Percentiles rank a stretch among this genome's conserved stretches.
Evolutionary conservation across 1,140 invertebrate species (phyloP).

Genomic region (Cryptotermes secundus): DNA sequence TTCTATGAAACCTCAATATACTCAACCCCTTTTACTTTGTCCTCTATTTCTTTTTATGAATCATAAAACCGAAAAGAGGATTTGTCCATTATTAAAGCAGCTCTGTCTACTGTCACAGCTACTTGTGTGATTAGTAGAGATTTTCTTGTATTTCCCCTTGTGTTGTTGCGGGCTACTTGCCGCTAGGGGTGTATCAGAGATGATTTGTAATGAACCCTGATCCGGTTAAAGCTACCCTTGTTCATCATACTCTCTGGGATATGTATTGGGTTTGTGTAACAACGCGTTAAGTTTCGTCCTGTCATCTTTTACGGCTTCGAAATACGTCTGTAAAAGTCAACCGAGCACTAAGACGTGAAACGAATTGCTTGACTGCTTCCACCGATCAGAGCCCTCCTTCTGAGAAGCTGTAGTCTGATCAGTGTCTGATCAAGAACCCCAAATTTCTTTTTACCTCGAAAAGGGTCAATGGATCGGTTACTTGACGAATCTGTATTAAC

Average conservation of each 20-base stretch:
- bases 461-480: too few species aligned
- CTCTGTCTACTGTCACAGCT: background rate
- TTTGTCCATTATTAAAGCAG: background rate
- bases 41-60: background rate
- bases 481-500: too few species aligned
- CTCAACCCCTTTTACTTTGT: background rate
- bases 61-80: background rate
- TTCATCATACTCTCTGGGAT: background rate
- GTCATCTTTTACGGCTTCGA: too few species aligned
- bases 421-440: too few species aligned
- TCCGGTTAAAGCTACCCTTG: constrained; percentile 15
- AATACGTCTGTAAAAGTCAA: too few species aligned
- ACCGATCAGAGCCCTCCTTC: too few species aligned
- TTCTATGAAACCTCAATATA: background rate
- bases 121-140: background rate
- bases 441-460: too few species aligned
- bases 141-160: background rate
- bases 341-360: too few species aligned
- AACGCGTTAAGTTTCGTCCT: background rate
- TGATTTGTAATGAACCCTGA: constrained; percentile 16
- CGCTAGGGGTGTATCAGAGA: background rate
- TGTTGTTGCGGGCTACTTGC: background rate
- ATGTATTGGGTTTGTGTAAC: background rate
- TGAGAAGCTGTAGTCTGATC: too few species aligned
- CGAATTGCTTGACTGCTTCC: too few species aligned